phyloP scores from a whole-genome alignment of 2,888 invertebrate genomes.

The Psylliodes chrysocephalus region DNA sequence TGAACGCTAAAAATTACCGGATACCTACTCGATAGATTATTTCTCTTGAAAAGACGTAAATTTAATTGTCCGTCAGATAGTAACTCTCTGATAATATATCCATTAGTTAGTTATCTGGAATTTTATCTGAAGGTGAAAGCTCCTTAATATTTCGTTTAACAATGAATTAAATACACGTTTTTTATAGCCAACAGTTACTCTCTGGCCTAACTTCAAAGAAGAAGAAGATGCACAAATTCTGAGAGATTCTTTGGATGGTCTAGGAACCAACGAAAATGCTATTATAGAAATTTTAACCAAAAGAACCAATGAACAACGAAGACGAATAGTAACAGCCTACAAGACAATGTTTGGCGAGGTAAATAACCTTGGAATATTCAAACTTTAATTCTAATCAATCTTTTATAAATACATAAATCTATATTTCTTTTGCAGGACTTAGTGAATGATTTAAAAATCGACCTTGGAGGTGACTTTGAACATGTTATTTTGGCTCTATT shows the following conservation, averaged over 20 bases:
- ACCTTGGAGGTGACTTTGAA: conserved; percentile 88
- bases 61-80: no score
- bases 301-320: conserved; percentile 31
- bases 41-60: no score
- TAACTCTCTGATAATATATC: no score
- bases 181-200: conserved; percentile 33
- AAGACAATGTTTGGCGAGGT: conserved; percentile 39
- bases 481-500: conserved; percentile 83
- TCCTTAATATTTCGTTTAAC: no score
- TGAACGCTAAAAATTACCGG: no score
- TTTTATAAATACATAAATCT: conserved; percentile 4
- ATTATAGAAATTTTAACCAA: conserved; percentile 27
- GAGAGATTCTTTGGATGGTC: conserved; percentile 28
- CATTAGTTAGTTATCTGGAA: no score
- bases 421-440: conserved; percentile 69
- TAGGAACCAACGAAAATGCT: conserved; percentile 31
- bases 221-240: conserved; percentile 36
- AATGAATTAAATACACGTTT: no score
- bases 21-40: no score
- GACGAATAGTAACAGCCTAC: conserved; percentile 29
- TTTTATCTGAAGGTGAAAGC: no score
- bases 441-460: conserved; percentile 85
- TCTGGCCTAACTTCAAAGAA: conserved; percentile 26
- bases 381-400: background rate
- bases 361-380: no score